Conservation (phyloP, 1,140 invertebrate species). For the Papilio aristodemus region DNA sequence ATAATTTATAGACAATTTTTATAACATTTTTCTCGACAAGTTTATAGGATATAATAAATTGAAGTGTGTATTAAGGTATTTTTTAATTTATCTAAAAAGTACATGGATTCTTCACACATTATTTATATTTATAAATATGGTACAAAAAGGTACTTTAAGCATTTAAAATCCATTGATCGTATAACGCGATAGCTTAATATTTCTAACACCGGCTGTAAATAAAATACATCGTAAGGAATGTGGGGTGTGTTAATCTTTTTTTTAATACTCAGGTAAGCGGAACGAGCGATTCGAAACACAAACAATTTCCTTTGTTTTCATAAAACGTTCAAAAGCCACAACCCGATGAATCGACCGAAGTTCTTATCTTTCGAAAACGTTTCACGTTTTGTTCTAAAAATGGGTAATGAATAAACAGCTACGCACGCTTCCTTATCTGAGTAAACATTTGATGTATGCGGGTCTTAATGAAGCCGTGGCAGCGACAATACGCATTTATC, state of each 20-base stretch:
- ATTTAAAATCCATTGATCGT: constrained; percentile 21
- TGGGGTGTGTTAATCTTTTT: constrained; percentile 30
- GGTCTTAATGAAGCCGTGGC: constrained; percentile 56
- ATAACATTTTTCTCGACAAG: background rate
- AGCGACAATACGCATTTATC: constrained; percentile 54
- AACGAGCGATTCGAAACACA: constrained; percentile 36
- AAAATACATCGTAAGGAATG: constrained; percentile 30
- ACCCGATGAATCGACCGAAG: constrained; percentile 43
- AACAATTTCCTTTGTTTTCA: constrained; percentile 42
- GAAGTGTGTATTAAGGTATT: background rate
- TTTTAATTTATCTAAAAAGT: background rate
- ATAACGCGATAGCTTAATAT: constrained; percentile 29
- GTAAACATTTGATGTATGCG: constrained; percentile 69
- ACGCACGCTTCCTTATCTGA: constrained; percentile 40
- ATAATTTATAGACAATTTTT: no score
- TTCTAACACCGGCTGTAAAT: constrained; percentile 22
- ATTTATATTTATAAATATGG: background rate
- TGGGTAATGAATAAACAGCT: constrained; percentile 60
- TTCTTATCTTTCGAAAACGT: constrained; percentile 45
- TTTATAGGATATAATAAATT: background rate
- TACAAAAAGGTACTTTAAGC: constrained; percentile 19
- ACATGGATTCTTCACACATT: background rate
- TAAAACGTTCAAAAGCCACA: constrained; percentile 39
- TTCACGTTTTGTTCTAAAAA: constrained; percentile 53
- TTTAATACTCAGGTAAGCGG: constrained; percentile 32